A percentile compares a stretch with the other conserved stretches of the same genome.
Evolutionary conservation across 2,113 vertebrate genomes (phyloP).

Genomic region (Pungitius pungitius): DNA sequence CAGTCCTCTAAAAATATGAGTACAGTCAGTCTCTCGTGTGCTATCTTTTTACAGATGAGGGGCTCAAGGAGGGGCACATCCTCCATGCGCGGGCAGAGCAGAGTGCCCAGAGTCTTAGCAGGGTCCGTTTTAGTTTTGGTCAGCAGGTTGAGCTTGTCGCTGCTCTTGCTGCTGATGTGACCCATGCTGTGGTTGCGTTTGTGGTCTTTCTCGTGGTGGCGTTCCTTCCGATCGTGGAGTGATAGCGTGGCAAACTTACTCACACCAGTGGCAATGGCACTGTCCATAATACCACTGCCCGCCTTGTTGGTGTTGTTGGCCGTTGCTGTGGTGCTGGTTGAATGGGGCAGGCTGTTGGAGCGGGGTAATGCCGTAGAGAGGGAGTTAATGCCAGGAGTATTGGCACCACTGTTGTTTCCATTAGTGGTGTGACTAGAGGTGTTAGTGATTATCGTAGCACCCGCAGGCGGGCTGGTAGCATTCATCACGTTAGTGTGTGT

Average conservation of each 20-base stretch:
- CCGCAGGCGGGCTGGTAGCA: conserved; percentile 87
- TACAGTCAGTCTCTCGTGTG: conserved; percentile 98
- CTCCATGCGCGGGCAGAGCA: conserved; percentile 97
- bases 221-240: conserved; percentile 96
- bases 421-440: conserved; percentile 73
- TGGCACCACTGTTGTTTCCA: conserved; percentile 83
- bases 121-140: conserved; percentile 88
- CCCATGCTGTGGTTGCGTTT: conserved; percentile 99
- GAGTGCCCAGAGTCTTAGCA: conserved; percentile 96
- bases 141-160: conserved; percentile 94
- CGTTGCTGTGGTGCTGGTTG: conserved; percentile 82
- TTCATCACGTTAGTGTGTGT: conserved; percentile 99
- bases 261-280: conserved; percentile 92
- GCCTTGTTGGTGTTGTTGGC: conserved; percentile 85
- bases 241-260: conserved; percentile 98
- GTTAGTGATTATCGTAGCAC: conserved; percentile 69
- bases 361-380: conserved; percentile 91
- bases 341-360: conserved; percentile 98
- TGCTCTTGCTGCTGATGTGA: conserved; percentile 99
- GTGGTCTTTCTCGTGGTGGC: conserved; percentile 96
- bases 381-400: conserved; percentile 83
- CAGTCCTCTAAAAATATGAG: conserved; percentile 99
- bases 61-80: conserved; percentile 98
- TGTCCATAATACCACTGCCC: conserved; percentile 87
- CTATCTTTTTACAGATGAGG: conserved; percentile 99